Percentiles rank a stretch among this genome's conserved stretches.
These are phyloP conservation scores for Tyto alba DNA, from an alignment of 2,113 vertebrate genomes.

Conservation along the genomic window DNA sequence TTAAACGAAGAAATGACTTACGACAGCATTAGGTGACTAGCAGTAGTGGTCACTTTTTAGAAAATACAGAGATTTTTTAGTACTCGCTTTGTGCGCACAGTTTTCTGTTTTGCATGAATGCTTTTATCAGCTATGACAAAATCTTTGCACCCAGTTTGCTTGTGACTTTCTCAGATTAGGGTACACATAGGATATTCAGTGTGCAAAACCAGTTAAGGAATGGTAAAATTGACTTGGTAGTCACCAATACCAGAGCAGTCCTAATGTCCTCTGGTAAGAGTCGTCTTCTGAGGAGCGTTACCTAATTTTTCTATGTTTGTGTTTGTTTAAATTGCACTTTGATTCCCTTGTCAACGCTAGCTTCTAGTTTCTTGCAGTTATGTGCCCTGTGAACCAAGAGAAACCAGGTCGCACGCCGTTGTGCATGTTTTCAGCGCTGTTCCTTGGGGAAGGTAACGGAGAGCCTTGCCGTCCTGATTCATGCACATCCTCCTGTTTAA, in stretches of 20 bases:
- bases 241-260: not conserved
- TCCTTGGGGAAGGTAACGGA: not conserved
- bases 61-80: not conserved
- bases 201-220: not conserved
- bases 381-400: not conserved
- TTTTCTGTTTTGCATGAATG: not conserved
- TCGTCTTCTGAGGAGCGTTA: not conserved
- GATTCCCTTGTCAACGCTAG: not conserved
- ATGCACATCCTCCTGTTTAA: not conserved
- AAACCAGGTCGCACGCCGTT: not conserved
- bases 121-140: not conserved
- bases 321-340: not conserved
- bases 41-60: not conserved
- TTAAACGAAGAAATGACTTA: not conserved
- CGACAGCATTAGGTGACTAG: not conserved
- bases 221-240: not conserved
- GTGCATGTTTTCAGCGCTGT: not conserved
- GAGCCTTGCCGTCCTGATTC: not conserved
- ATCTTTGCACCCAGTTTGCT: not conserved
- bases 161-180: not conserved
- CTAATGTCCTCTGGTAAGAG: not conserved
- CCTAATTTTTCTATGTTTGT: not conserved
- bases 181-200: rapidly evolving
- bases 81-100: not conserved
- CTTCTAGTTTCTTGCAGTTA: not conserved